Evolutionary conservation across 2,113 vertebrate genomes (phyloP), one percentile per base, ranked within the genome.

Genomic region (Puntigrus tetrazona): DNA sequence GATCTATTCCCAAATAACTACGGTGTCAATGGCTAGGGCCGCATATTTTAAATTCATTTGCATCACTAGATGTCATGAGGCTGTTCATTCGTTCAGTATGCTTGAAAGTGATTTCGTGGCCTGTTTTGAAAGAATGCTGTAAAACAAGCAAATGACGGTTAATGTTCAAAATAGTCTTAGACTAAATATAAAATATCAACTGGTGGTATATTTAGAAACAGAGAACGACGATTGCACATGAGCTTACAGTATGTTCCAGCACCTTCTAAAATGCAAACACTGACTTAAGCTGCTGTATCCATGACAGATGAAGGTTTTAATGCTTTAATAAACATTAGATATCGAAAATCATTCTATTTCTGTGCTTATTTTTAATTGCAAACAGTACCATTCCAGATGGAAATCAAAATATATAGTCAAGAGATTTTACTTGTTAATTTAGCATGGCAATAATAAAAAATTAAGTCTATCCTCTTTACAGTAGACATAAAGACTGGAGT

Each of bases 241-340:
- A 16, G 43, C n/a, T 43, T n/a, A 73, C 69, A 1, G 41, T 72
- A 14, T 14, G n/a, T 27, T 45, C 41, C n/a, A 45, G 67, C 67
- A 41, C 70, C 38, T 73, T n/a, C n/a, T 18, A 69, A 22, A 73
- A 73, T 41, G 38, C 38, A 38, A 70, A 73, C 70, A 43, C 41
- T 16, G 41, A 41, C n/a, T 45, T 25, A 75, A 7, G 43, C n/a
- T 75, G 43, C 31, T 36, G 8, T 36, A 69, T 69, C 65, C 31
- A 69, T 38, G 65, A 69, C 31, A 69, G 18, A 67, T 34, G 31
- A 67, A 22, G 22, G 65, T 75, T 43, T 43, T 25, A 72, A 43
- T n/a, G 38, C 67, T 41, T 41, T 72, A 41, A 41, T 22, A 72
- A 72, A 72, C 38, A 43, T 72, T 72, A 25, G 36, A n/a, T n/a